phyloP scores from a whole-genome alignment of 2,888 invertebrate species.

The Clitarchus hookeri region DNA sequence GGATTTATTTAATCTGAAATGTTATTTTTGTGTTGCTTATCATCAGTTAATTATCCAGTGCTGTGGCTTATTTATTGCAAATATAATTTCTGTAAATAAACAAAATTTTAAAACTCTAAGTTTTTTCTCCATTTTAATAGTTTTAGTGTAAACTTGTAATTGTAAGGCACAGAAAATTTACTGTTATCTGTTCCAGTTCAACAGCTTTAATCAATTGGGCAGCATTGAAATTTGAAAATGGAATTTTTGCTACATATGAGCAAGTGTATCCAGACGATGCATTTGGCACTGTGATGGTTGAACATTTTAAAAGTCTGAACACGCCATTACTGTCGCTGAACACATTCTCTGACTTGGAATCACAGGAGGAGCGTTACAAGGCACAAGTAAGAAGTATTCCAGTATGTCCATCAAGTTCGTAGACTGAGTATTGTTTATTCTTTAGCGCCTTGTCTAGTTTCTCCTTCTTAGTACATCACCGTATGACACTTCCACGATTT shows the following conservation, averaged over 20 bases:
- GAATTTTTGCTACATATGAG: constrained; percentile 55
- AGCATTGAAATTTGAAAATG: constrained; percentile 50
- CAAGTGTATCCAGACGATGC: constrained; percentile 51
- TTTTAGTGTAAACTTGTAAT: neutral
- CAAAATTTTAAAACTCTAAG: no score
- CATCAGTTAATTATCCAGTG: no score
- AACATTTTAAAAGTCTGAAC: constrained; percentile 54
- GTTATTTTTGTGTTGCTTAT: no score
- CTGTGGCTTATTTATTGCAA: no score
- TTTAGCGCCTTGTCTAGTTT: no score
- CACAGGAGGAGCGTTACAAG: constrained; percentile 51
- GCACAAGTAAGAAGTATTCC: constrained; percentile 47
- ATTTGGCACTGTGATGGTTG: constrained; percentile 50
- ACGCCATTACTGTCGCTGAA: constrained; percentile 54
- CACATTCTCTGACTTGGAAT: constrained; percentile 50
- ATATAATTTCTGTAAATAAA: no score
- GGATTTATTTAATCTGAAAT: no score
- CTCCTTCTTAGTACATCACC: no score
- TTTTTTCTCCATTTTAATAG: no score
- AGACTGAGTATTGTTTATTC: no score
- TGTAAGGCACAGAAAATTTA: neutral
- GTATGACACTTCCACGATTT: no score
- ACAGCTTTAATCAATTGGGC: constrained; percentile 54
- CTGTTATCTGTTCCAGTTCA: constrained; percentile 47
- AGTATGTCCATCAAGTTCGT: neutral